phyloP scores from a whole-genome alignment of 2,113 vertebrate species.

The Grus americana region DNA sequence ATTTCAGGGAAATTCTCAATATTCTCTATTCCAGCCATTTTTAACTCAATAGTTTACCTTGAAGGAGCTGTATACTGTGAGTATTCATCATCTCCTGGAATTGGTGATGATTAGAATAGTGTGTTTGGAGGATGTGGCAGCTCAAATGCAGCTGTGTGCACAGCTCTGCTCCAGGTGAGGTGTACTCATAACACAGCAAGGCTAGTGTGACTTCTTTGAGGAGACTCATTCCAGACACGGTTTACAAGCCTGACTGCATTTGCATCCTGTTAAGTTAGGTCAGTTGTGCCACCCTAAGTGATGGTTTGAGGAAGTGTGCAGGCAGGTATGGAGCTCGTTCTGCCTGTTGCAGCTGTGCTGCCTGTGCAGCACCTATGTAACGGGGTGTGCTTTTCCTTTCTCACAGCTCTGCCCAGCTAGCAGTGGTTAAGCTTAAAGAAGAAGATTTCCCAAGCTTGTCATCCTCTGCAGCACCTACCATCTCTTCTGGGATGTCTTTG shows the following conservation, averaged over 20 bases:
- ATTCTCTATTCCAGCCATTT: background rate
- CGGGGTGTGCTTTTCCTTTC: background rate
- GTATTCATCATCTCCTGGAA: background rate
- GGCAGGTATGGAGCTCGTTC: background rate
- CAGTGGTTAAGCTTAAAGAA: constrained; percentile 82
- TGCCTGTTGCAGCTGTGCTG: background rate
- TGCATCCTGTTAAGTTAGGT: background rate
- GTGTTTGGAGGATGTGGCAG: background rate
- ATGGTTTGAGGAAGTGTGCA: background rate
- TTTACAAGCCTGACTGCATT: background rate
- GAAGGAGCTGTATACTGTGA: background rate
- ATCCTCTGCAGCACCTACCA: constrained; percentile 6
- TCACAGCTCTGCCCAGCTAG: constrained; percentile 61
- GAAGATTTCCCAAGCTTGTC: constrained; percentile 96
- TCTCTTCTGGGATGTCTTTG: constrained; percentile 72
- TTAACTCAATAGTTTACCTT: background rate
- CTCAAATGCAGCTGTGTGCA: rapidly evolving
- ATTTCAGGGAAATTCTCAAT: background rate
- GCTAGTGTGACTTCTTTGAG: background rate
- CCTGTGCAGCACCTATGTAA: background rate
- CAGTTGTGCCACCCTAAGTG: background rate
- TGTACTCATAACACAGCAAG: background rate
- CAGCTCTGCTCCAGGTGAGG: background rate
- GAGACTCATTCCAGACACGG: background rate
- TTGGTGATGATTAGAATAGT: background rate